Conservation (phyloP, 2,113 vertebrate genomes). For the Nothocercus julius region DNA sequence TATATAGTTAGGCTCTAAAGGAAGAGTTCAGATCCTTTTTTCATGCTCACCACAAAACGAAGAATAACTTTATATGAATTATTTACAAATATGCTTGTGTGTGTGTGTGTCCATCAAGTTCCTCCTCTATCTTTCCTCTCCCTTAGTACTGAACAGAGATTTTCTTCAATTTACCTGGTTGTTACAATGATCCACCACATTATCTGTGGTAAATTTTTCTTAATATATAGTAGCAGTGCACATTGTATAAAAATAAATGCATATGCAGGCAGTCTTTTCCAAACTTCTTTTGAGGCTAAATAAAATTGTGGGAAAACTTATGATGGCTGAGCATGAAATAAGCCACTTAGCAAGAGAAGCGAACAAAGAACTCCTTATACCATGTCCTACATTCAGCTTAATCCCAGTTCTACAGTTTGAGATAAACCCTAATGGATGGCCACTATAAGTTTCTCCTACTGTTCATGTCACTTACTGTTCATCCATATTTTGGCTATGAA, state of each 20-base stretch:
- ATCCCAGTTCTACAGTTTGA: not conserved
- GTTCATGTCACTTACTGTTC: not conserved
- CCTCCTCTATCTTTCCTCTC: not conserved
- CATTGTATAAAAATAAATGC: not conserved
- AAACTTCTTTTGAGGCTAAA: not conserved
- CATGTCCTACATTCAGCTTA: not conserved
- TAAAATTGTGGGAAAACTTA: not conserved
- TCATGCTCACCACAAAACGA: not conserved
- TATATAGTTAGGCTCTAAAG: conserved; percentile 20
- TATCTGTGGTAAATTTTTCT: not conserved
- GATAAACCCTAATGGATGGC: not conserved
- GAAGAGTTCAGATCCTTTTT: not conserved
- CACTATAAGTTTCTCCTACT: not conserved
- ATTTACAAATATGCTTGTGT: not conserved
- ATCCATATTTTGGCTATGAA: not conserved
- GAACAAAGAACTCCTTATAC: not conserved
- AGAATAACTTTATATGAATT: not conserved
- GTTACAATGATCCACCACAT: not conserved
- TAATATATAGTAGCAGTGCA: not conserved
- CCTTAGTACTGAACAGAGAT: not conserved
- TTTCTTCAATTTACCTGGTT: not conserved
- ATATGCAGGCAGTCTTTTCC: not conserved
- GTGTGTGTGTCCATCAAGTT: not conserved
- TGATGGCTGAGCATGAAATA: not conserved
- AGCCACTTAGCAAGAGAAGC: not conserved